Base-by-base conservation (phyloP, 1,140 invertebrate species). In the Metopolophium dirhodum region DNA sequence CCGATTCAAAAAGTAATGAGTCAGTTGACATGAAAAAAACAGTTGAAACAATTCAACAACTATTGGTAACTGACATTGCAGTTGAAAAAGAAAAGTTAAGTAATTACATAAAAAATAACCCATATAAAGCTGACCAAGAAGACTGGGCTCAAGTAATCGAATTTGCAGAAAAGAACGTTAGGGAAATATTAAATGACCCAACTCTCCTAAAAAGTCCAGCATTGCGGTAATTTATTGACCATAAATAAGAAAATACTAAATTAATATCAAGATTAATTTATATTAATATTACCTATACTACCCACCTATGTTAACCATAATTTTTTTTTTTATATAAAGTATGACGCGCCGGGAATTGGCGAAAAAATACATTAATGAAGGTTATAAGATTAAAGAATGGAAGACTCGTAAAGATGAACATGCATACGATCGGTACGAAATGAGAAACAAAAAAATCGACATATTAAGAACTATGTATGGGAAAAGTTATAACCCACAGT, bases 121-220 rank as follows among this genome's bases (percentile, higher is more conserved):
- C 35, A 22, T 93, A 54, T 30, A 86, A 93, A 41, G 35, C 35
- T 6, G 23, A 51, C 1, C 82, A 86, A 86, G 82, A 85, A 57
- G 49, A 93, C 35, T 93, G 91, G 91, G 68, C 82, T n/a, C 20
- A 51, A 54, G 49, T 93, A 22, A 93, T 93, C 0, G 91, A 93
- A 22, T 9, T 51, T 1, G 91, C 82, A n/a, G 82, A 93, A 85
- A 57, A 7, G 7, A 83, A 83, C 35, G 35, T 86, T 37, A 54
- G 82, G 30, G 35, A 85, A 6, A 45, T 8, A 57, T 45, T 93
- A 11, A 57, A 86, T 2, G 49, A 93, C 22, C 35, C 49, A 6
- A 85, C 49, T 83, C 49, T 85, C 11, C 26, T 93, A 11, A 93
- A 93, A 93, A 37, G n/a, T 54, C 47, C 82, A 86, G n/a, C 30